Conservation (phyloP, 2,113 vertebrate species). For the Thamnophis sirtalis region DNA sequence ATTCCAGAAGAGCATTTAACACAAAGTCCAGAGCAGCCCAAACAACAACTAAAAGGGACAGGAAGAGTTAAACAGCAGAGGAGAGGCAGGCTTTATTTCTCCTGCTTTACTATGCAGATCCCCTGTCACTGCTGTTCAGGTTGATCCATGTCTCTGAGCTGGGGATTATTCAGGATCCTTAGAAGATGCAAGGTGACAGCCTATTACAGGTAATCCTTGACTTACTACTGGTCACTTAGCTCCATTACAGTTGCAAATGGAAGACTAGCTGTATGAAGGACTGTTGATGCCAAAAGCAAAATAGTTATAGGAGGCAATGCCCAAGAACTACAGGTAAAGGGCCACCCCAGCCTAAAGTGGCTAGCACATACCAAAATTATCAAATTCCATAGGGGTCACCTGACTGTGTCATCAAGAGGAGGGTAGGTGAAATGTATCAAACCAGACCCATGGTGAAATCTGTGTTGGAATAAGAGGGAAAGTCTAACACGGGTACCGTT, state of each 20-base stretch:
- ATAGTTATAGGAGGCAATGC: background rate
- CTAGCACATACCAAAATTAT: background rate
- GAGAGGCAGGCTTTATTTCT: background rate
- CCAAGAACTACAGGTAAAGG: background rate
- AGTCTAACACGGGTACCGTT: background rate
- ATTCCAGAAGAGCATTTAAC: background rate
- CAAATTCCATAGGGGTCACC: background rate
- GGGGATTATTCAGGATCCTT: background rate
- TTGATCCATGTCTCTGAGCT: background rate
- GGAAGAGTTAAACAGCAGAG: background rate
- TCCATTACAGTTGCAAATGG: too few relatives aligned
- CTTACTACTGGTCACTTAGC: too few relatives aligned
- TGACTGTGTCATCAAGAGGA: background rate
- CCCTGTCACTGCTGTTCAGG: background rate
- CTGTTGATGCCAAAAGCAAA: background rate
- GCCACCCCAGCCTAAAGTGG: background rate
- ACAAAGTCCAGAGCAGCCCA: background rate
- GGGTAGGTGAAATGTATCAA: background rate
- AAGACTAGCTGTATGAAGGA: background rate
- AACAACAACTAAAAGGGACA: background rate
- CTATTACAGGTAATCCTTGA: background rate
- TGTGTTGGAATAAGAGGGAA: background rate
- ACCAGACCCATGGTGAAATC: background rate
- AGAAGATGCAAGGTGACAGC: background rate
- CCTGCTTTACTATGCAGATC: background rate